Conservation (phyloP, 2,113 vertebrate species). For the Pachyramphus minor region DNA sequence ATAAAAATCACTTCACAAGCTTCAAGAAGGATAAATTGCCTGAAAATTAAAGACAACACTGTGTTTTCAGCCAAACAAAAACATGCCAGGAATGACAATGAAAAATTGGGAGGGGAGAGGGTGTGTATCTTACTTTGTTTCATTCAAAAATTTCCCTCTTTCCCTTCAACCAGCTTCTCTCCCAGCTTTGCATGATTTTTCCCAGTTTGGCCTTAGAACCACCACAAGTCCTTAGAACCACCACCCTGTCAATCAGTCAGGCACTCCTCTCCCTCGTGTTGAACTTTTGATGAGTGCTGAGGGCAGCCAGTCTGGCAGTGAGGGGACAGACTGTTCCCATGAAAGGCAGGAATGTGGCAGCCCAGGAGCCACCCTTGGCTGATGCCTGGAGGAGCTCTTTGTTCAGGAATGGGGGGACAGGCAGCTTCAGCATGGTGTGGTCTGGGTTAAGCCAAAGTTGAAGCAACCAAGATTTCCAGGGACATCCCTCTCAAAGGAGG, state of each 20-base stretch:
- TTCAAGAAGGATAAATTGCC: neutral
- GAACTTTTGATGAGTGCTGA: neutral
- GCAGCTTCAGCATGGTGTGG: neutral
- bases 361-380: neutral
- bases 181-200: neutral
- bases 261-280: neutral
- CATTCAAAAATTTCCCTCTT: neutral
- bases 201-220: neutral
- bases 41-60: conserved; percentile 12
- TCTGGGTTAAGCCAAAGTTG: neutral
- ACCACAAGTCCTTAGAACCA: neutral
- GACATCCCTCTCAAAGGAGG: fast-evolving
- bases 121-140: neutral
- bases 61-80: neutral
- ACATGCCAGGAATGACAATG: neutral
- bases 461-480: neutral
- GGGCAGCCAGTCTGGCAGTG: neutral
- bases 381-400: neutral
- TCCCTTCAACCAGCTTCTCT: neutral
- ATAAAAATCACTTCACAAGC: neutral
- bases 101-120: neutral
- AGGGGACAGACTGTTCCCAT: neutral
- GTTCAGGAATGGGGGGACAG: neutral
- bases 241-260: fast-evolving
- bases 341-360: neutral